Evolutionary conservation across 2,888 invertebrate genomes (phyloP).

Genomic region (Tanypteryx hageni): DNA sequence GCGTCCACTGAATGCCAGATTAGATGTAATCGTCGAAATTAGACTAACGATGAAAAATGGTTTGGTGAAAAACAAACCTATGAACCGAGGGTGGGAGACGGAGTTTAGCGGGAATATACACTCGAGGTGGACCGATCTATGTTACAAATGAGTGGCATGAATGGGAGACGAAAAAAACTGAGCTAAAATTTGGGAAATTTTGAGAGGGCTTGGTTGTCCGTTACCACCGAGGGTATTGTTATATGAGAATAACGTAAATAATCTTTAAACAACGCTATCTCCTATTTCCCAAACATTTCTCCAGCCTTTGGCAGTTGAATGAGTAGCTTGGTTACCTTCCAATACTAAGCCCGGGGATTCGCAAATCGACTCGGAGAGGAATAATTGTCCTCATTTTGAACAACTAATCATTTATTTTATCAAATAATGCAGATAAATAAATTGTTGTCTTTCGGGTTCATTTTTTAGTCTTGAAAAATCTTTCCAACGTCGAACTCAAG

Average conservation of each 20-base stretch:
- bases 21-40: constrained; percentile 54
- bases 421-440: too few species aligned
- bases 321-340: too few species aligned
- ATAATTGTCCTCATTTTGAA: too few species aligned
- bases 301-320: too few species aligned
- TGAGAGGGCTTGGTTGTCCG: neutral
- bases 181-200: neutral
- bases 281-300: neutral
- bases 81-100: neutral
- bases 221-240: neutral
- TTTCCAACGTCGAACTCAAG: too few species aligned
- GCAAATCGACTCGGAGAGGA: too few species aligned
- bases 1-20: constrained; percentile 59
- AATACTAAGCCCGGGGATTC: too few species aligned
- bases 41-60: constrained; percentile 59
- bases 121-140: neutral
- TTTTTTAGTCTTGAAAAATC: too few species aligned
- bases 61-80: neutral
- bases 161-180: neutral
- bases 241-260: neutral
- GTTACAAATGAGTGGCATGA: neutral
- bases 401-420: too few species aligned
- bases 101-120: neutral
- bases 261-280: neutral
- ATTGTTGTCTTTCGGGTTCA: too few species aligned